These are phyloP conservation scores for Equus quagga DNA, from an alignment of 2,113 vertebrate genomes.

Conservation along the genomic window DNA sequence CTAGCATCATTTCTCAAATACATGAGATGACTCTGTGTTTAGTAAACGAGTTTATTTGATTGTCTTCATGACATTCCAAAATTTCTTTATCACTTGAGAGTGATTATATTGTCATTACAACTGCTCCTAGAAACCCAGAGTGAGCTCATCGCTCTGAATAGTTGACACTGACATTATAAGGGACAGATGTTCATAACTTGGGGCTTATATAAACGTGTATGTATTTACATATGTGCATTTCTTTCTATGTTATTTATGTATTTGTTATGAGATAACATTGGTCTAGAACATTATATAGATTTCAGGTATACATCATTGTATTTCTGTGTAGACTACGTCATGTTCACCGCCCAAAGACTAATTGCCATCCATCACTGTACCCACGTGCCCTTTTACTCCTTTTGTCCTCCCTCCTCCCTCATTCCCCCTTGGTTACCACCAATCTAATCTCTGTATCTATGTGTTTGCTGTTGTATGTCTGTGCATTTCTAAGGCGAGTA, in stretches of 20 bases:
- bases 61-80: slow-evolving; percentile 26
- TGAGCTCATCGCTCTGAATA: not conserved
- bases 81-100: not conserved
- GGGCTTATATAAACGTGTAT: not conserved
- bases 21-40: not conserved
- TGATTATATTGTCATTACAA: not conserved
- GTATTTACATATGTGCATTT: not conserved
- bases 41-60: not conserved
- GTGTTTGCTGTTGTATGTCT: not conserved
- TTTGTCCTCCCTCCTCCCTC: too few species aligned
- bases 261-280: too few species aligned
- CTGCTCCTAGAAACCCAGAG: not conserved
- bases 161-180: not conserved
- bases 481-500: not conserved
- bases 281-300: too few species aligned
- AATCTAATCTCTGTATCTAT: too few species aligned
- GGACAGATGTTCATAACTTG: not conserved
- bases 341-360: too few species aligned
- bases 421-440: too few species aligned
- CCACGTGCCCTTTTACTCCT: too few species aligned
- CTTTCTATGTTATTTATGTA: not conserved
- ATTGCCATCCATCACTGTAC: too few species aligned
- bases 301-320: too few species aligned
- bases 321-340: too few species aligned
- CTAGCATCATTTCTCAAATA: not conserved